Conservation (phyloP, 2,888 invertebrate genomes). For the Catocala nupta region DNA sequence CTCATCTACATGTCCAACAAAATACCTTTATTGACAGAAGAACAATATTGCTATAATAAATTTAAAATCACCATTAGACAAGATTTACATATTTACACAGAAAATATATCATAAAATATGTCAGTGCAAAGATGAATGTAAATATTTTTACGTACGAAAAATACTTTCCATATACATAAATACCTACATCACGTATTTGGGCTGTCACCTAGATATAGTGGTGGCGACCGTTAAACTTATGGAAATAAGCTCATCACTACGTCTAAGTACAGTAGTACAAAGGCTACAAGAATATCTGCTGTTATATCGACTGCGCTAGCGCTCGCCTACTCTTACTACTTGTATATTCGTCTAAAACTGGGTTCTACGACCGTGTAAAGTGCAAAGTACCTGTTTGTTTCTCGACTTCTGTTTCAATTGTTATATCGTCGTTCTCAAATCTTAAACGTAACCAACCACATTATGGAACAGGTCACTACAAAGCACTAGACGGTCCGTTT, state of each 20-base stretch:
- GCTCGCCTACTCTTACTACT: constrained; percentile 34
- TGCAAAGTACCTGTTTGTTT: constrained; percentile 18
- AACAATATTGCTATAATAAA: constrained; percentile 32
- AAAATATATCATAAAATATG: constrained; percentile 67
- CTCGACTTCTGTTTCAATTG: constrained; percentile 28
- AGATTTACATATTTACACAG: constrained; percentile 78
- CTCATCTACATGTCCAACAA: constrained; percentile 29
- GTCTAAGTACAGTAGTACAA: constrained; percentile 47
- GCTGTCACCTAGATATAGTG: constrained; percentile 36
- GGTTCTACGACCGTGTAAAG: constrained; percentile 25
- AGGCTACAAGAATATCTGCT: constrained; percentile 28
- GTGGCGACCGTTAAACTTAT: constrained; percentile 44
- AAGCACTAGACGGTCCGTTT: constrained; percentile 31
- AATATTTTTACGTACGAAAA: constrained; percentile 59
- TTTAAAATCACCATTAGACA: constrained; percentile 68
- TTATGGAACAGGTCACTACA: constrained; percentile 23
- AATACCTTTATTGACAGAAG: constrained; percentile 34
- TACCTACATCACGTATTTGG: constrained; percentile 51
- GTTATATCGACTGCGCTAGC: constrained; percentile 30
- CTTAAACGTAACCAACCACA: constrained; percentile 18
- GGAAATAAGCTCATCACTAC: constrained; percentile 63
- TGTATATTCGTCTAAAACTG: constrained; percentile 41
- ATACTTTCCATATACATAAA: constrained; percentile 54
- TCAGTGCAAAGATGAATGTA: constrained; percentile 59
- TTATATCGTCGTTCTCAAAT: constrained; percentile 15